Base-by-base conservation (phyloP, 2,797 vertebrate species). In the Anolis apletophallus region DNA sequence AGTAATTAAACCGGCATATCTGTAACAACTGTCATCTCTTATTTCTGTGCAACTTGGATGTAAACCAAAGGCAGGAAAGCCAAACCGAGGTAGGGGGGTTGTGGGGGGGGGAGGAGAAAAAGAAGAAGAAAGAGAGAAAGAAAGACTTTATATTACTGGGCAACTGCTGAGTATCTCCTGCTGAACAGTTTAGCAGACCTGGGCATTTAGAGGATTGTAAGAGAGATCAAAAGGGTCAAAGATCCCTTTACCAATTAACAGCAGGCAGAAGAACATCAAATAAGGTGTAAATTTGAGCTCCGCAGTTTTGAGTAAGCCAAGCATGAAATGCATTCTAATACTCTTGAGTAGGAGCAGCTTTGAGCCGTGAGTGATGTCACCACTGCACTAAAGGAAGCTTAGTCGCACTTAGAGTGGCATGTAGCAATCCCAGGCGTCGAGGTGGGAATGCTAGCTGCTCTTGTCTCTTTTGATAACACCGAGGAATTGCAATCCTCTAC, bases 21-120 rank as follows among this genome's bases (percentile, higher is more conserved):
- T 98, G 95, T 98, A 98, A 98, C 98, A 98, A 98, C 98, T 98
- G 98, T 98, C 98, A 98, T 97, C 98, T 98, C 98, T 98, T 97
- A 98, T 97, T 98, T 98, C 98, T 98, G 97, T 97, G 97, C 96
- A 97, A 97, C 97, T 96, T 98, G 98, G 97, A 98, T 96, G 95
- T 96, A 97, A 98, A 99, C 97, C 97, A 98, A 98, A 98, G 96
- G 96, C 95, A 94, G 96, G 96, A 89, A 94, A 97, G 94, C 95
- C 91, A 94, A 94, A 96, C 19, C 10, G 32, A 72, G 74, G 29
- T 55, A 2, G 40, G 74, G 17, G 68, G 16, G 19, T 16, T 23
- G n/a, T n/a, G 40, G 40, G 36, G 26, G 16, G 26, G n/a, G 9
- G 23, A 1, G 13, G 40, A 11, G 57, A 61, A 50, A 52, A 21